These are phyloP conservation scores for Aproaerema taeniolella DNA, from an alignment of 2,888 invertebrate genomes.

Conservation along the genomic window DNA sequence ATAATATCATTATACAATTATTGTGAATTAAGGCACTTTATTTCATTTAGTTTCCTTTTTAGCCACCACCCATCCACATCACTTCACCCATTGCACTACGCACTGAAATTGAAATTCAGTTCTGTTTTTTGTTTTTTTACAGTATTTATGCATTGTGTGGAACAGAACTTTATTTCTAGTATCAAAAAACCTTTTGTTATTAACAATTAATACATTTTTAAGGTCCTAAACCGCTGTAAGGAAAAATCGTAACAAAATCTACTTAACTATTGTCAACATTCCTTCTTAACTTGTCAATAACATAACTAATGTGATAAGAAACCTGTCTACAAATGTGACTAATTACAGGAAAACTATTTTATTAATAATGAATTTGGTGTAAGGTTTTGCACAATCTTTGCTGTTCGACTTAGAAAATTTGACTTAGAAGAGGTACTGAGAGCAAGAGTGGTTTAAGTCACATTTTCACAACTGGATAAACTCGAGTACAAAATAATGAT, in stretches of 20 bases:
- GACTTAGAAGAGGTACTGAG: no score
- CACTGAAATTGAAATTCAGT: not conserved
- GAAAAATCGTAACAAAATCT: slow-evolving; percentile 1
- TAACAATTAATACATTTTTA: no score
- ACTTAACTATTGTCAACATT: slow-evolving; percentile 9
- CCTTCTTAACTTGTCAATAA: slow-evolving; percentile 28
- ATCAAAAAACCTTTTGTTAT: no score
- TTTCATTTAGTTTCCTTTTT: slow-evolving; percentile 66
- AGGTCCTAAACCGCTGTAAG: no score
- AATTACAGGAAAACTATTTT: slow-evolving; percentile 15
- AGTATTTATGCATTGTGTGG: not conserved
- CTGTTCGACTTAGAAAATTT: no score
- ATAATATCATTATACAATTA: slow-evolving; percentile 70
- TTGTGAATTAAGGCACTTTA: slow-evolving; percentile 70
- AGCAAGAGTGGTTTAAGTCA: no score
- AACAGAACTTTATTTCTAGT: slow-evolving; percentile 18
- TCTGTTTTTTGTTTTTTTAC: not conserved
- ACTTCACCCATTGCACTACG: slow-evolving; percentile 27
- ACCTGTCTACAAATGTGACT: slow-evolving; percentile 9
- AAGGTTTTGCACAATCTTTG: slow-evolving; percentile 7
- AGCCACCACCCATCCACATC: slow-evolving; percentile 1
- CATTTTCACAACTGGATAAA: no score
- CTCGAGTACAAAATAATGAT: no score
- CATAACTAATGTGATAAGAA: slow-evolving; percentile 47
- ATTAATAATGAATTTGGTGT: no score